Percentiles rank a stretch among this genome's conserved stretches.
Evolutionary conservation across 1,140 invertebrate species (phyloP).

Genomic region (Chironomus striatipennis): DNA sequence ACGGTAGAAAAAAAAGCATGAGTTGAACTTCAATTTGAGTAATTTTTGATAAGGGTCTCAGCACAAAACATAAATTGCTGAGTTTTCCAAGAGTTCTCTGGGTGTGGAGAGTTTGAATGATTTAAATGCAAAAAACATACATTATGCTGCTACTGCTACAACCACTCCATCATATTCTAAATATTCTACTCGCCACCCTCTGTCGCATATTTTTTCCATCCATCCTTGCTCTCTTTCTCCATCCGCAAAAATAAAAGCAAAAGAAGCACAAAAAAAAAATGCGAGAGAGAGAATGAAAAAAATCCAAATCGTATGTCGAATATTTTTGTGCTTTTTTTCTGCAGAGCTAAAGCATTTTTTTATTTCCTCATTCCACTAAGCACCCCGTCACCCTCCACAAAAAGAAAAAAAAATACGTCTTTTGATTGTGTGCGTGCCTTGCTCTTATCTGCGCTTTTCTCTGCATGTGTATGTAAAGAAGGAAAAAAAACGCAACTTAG

Average conservation of each 20-base stretch:
- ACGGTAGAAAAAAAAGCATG: too few species aligned
- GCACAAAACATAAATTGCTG: too few species aligned
- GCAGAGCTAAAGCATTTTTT: background rate
- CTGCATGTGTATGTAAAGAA: background rate
- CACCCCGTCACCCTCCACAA: too few species aligned
- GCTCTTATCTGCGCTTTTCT: background rate
- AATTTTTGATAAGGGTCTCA: background rate
- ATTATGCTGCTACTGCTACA: background rate
- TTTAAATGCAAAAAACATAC: conserved; percentile 5
- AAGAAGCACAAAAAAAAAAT: background rate
- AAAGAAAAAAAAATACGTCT: too few species aligned
- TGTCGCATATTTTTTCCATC: too few species aligned
- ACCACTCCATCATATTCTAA: background rate
- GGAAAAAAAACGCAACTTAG: conserved; percentile 18
- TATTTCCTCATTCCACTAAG: too few species aligned
- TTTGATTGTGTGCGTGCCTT: background rate
- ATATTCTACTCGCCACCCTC: too few species aligned
- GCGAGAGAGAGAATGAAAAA: background rate
- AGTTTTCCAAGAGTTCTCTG: background rate
- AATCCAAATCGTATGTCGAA: background rate
- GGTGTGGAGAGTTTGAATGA: background rate
- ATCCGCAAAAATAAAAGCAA: too few species aligned
- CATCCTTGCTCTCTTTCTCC: too few species aligned
- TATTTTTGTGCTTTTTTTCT: background rate
- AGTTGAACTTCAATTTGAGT: too few species aligned